These are phyloP conservation scores for Sternarchorhynchus goeldii DNA, from an alignment of 2,797 vertebrate genomes.

Conservation along the genomic window DNA sequence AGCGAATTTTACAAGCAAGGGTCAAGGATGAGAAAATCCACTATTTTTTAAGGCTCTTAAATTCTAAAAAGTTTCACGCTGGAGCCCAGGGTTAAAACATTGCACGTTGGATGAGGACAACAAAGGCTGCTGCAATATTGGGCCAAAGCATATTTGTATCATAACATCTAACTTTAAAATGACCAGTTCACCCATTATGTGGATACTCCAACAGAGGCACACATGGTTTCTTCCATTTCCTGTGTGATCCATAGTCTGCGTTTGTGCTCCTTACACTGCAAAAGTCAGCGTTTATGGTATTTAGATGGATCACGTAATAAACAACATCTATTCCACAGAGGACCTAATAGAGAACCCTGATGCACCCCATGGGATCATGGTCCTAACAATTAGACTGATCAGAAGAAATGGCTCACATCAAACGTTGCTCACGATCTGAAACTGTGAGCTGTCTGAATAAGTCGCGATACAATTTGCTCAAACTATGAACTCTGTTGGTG, in stretches of 20 bases:
- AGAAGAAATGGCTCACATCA: constrained; percentile 32
- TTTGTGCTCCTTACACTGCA: constrained; percentile 41
- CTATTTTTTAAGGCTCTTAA: constrained; percentile 38
- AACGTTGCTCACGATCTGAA: constrained; percentile 5
- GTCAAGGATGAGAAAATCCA: constrained; percentile 18
- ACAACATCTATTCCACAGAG: constrained; percentile 15
- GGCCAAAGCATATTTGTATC: constrained; percentile 47
- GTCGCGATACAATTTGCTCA: constrained; percentile 20
- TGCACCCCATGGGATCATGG: constrained; percentile 22
- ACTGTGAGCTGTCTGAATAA: background rate
- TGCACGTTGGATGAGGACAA: constrained; percentile 25
- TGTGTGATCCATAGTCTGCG: constrained; percentile 18
- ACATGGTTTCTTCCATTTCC: constrained; percentile 48
- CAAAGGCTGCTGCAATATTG: constrained; percentile 43
- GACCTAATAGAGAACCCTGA: constrained; percentile 37
- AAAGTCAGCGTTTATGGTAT: constrained; percentile 30
- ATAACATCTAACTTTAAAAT: constrained; percentile 31
- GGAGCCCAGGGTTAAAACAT: constrained; percentile 23
- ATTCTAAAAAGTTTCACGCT: constrained; percentile 47
- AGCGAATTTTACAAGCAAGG: constrained; percentile 59
- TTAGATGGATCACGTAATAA: constrained; percentile 34
- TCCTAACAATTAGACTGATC: constrained; percentile 9
- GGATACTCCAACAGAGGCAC: constrained; percentile 55
- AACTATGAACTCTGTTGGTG: constrained; percentile 7
- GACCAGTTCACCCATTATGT: constrained; percentile 36